A percentile compares a stretch with the other conserved stretches of the same genome.
Evolutionary conservation across 2,888 invertebrate genomes (phyloP).

Genomic region (Ormia ochracea): DNA sequence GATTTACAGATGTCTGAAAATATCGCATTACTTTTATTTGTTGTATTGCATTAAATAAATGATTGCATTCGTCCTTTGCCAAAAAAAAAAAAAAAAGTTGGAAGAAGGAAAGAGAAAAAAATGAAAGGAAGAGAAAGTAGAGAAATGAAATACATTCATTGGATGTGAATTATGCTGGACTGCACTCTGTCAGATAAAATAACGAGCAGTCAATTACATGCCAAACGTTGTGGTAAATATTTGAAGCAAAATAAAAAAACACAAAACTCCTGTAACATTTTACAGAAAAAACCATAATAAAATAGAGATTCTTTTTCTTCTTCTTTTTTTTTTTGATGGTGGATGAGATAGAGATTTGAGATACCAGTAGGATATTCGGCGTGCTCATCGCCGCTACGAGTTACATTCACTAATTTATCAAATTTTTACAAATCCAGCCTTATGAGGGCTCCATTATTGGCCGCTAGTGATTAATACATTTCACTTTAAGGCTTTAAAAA

Average conservation of each 20-base stretch:
- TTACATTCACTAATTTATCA: too few relatives aligned
- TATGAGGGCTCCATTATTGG: too few relatives aligned
- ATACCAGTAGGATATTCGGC: slow-evolving; percentile 14
- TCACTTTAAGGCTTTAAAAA: too few relatives aligned
- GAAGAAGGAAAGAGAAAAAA: neutral
- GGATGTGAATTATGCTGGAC: neutral
- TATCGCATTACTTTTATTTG: neutral
- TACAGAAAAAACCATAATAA: neutral
- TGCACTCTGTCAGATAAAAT: slow-evolving; percentile 38
- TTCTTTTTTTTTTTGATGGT: too few relatives aligned
- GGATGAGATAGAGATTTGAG: neutral
- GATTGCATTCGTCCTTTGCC: slow-evolving; percentile 7
- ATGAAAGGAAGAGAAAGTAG: neutral
- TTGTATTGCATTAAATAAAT: slow-evolving; percentile 29
- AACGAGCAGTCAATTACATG: slow-evolving; percentile 28
- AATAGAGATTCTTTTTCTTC: too few relatives aligned
- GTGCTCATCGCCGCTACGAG: too few relatives aligned
- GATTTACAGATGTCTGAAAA: neutral
- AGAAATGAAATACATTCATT: neutral
- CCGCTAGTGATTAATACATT: too few relatives aligned
- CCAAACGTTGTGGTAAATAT: slow-evolving; percentile 36
- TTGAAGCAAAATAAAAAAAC: neutral
- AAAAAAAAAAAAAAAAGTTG: too few relatives aligned
- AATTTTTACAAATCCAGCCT: too few relatives aligned
- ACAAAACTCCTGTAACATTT: neutral